Conservation (phyloP, 2,888 invertebrate genomes). For the Drosophila diplacantha region DNA sequence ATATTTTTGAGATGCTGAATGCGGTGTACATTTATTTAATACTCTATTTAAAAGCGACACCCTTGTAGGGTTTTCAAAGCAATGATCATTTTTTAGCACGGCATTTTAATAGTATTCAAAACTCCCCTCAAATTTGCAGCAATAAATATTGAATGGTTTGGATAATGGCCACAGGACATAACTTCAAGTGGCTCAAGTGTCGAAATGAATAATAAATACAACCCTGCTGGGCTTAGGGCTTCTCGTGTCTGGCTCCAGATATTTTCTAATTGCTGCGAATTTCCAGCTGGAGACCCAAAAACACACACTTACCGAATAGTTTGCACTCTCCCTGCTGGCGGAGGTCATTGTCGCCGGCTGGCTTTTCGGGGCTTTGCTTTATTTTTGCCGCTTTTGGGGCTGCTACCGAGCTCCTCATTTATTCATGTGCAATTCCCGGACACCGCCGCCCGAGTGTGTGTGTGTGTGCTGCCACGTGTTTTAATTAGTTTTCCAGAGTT, state of each 20-base stretch:
- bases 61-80: not conserved
- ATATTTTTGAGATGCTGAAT: not conserved
- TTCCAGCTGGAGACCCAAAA: not conserved
- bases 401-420: slow-evolving; percentile 44
- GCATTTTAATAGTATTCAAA: not conserved
- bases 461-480: slow-evolving; percentile 62
- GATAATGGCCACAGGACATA: not conserved
- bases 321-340: not conserved
- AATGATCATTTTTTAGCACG: not conserved
- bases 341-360: slow-evolving; percentile 24
- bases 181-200: not conserved
- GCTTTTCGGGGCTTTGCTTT: slow-evolving; percentile 18
- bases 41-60: not conserved
- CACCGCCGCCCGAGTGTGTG: slow-evolving; percentile 17
- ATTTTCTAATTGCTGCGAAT: slow-evolving; percentile 11
- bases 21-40: not conserved
- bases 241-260: not conserved
- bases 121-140: not conserved
- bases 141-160: not conserved
- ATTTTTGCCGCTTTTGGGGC: slow-evolving; percentile 6
- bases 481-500: slow-evolving; percentile 70
- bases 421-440: slow-evolving; percentile 53
- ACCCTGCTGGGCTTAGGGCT: not conserved
- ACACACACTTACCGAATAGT: slow-evolving; percentile 21
- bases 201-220: slow-evolving; percentile 5